Evolutionary conservation across 2,797 vertebrate genomes (phyloP).

Genomic region (Centroberyx gerrardi): DNA sequence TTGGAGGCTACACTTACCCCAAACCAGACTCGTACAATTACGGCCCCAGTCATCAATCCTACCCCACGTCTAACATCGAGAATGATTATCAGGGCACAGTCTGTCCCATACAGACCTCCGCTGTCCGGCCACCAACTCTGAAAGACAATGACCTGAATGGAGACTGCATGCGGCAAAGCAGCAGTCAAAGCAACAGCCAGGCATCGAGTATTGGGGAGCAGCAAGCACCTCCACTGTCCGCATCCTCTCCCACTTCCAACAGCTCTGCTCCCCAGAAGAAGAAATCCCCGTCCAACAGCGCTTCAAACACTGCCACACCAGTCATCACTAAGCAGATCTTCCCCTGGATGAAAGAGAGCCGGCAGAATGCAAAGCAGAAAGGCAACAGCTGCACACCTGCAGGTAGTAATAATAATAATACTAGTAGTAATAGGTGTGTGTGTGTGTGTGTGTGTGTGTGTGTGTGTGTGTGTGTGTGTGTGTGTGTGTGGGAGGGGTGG

Average conservation of each 20-base stretch:
- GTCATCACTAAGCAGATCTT: slow-evolving; percentile 98
- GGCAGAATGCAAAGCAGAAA: slow-evolving; percentile 98
- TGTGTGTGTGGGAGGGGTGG: neutral
- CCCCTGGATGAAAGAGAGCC: slow-evolving; percentile 99
- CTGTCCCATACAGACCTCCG: slow-evolving; percentile 94
- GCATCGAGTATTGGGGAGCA: slow-evolving; percentile 87
- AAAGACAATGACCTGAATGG: slow-evolving; percentile 93
- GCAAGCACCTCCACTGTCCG: slow-evolving; percentile 91
- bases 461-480: neutral
- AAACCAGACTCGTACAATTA: slow-evolving; percentile 96
- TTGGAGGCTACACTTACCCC: slow-evolving; percentile 95
- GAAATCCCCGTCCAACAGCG: slow-evolving; percentile 86
- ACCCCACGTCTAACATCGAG: slow-evolving; percentile 90
- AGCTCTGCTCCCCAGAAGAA: slow-evolving; percentile 92
- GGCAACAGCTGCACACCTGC: slow-evolving; percentile 90
- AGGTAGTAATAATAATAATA: slow-evolving; percentile 85
- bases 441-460: slow-evolving; percentile 3
- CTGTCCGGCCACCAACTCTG: slow-evolving; percentile 88
- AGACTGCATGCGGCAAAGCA: slow-evolving; percentile 94
- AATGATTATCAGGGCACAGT: slow-evolving; percentile 93
- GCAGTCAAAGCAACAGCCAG: slow-evolving; percentile 87
- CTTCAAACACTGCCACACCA: slow-evolving; percentile 85
- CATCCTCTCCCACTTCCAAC: slow-evolving; percentile 90
- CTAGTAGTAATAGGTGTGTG: slow-evolving; percentile 7
- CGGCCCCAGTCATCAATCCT: slow-evolving; percentile 92